Percentiles rank a stretch among this genome's conserved stretches.
Evolutionary conservation across 2,888 invertebrate genomes (phyloP).

Genomic region (Clitarchus hookeri): DNA sequence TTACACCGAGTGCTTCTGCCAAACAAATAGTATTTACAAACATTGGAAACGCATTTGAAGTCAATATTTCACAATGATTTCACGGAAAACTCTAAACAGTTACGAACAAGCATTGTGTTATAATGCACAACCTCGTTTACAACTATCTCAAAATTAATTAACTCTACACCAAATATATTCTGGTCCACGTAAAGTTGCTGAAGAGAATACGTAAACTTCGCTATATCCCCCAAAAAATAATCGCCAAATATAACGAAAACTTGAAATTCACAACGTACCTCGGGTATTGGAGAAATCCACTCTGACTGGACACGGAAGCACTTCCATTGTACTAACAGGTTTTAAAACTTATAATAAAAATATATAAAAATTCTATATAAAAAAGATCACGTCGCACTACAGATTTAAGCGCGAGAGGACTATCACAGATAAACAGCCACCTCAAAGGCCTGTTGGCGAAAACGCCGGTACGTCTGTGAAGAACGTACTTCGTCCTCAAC

Average conservation of each 20-base stretch:
- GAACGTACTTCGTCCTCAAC: neutral
- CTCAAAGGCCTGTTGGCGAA: slow-evolving; percentile 11
- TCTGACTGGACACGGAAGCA: slow-evolving; percentile 76
- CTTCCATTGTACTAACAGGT: slow-evolving; percentile 64
- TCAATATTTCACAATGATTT: too few relatives aligned
- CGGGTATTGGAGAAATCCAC: slow-evolving; percentile 77
- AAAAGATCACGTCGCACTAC: slow-evolving; percentile 21
- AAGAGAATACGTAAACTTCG: too few relatives aligned
- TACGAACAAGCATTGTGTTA: too few relatives aligned
- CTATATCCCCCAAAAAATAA: too few relatives aligned
- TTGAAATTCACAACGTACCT: slow-evolving; percentile 57
- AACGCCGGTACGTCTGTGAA: neutral
- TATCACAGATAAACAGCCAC: neutral
- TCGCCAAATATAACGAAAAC: neutral
- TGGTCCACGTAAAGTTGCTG: too few relatives aligned
- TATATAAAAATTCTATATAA: slow-evolving; percentile 26
- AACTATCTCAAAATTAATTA: too few relatives aligned
- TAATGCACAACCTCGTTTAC: too few relatives aligned
- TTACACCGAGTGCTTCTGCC: too few relatives aligned
- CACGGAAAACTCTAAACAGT: too few relatives aligned
- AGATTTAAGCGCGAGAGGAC: neutral
- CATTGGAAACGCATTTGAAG: too few relatives aligned
- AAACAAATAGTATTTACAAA: too few relatives aligned
- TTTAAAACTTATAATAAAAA: slow-evolving; percentile 28
- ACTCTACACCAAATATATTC: too few relatives aligned